Percentiles rank a stretch among this genome's conserved stretches.
Evolutionary conservation across 2,888 invertebrate genomes (phyloP).

Genomic region (Sarcophaga carnaria): DNA sequence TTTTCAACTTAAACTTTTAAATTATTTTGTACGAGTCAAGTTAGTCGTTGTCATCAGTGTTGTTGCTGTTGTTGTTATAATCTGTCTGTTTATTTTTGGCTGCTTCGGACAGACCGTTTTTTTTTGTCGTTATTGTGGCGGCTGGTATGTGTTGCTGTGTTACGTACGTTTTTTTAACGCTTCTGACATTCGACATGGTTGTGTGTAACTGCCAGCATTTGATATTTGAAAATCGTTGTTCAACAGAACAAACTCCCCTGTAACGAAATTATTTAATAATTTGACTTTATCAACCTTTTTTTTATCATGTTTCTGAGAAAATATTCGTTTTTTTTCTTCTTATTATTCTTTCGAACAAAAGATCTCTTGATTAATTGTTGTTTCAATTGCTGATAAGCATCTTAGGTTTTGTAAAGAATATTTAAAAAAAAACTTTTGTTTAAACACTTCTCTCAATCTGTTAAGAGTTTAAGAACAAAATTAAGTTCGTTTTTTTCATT

Average conservation of each 20-base stretch:
- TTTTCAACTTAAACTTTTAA: constrained; percentile 41
- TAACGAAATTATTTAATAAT: neutral
- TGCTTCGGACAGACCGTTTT: constrained; percentile 2
- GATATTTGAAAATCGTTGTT: constrained; percentile 26
- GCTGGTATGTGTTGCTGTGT: constrained; percentile 4
- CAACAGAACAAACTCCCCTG: constrained; percentile 43
- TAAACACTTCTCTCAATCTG: too few relatives aligned
- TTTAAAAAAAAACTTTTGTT: too few relatives aligned
- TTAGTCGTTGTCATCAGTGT: neutral
- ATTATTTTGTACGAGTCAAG: neutral
- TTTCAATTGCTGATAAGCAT: constrained; percentile 11
- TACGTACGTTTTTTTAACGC: constrained; percentile 43
- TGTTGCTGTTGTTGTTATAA: constrained; percentile 7
- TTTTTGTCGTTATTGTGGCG: neutral
- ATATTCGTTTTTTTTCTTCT: neutral
- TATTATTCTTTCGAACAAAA: neutral
- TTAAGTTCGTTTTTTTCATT: neutral
- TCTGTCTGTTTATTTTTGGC: constrained; percentile 13
- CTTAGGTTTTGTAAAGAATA: neutral
- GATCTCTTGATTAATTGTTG: neutral
- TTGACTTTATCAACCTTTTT: neutral
- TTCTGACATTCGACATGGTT: constrained; percentile 50
- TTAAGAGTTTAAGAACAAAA: too few relatives aligned
- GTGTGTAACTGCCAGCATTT: constrained; percentile 4
- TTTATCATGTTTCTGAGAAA: neutral